Percentiles rank a stretch among this genome's conserved stretches.
Conservation (phyloP, 2,888 invertebrate genomes). For the Agriopis marginaria region DNA sequence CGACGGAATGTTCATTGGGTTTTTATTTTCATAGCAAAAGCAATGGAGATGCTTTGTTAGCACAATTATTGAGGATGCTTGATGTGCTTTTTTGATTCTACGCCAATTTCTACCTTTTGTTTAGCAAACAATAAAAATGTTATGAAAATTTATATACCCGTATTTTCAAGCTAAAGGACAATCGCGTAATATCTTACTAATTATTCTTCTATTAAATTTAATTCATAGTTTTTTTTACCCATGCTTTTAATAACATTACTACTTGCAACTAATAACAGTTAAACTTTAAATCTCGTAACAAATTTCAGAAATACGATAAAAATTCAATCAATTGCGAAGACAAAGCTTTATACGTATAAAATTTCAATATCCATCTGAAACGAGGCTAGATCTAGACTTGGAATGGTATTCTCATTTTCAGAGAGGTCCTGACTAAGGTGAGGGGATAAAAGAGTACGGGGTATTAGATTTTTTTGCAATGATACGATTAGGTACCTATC, state of each 20-base stretch:
- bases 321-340: constrained; percentile 49
- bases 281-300: constrained; percentile 5
- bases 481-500: no score
- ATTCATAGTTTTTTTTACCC: no score
- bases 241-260: no score
- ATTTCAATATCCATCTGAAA: constrained; percentile 64
- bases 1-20: constrained; percentile 36
- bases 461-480: neutral
- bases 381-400: constrained; percentile 59
- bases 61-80: constrained; percentile 27
- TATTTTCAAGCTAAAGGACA: no score
- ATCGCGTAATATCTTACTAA: no score
- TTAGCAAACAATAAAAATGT: neutral
- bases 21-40: constrained; percentile 41
- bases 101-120: constrained; percentile 4
- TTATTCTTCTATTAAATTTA: no score
- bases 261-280: no score
- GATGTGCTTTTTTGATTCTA: constrained; percentile 22
- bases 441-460: neutral
- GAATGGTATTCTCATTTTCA: constrained; percentile 64
- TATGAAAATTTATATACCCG: neutral
- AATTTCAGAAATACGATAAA: constrained; percentile 39
- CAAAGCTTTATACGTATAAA: constrained; percentile 61
- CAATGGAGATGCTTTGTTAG: constrained; percentile 29
- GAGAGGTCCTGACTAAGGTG: constrained; percentile 25